Conservation (phyloP, 2,888 invertebrate genomes). For the Willowsia nigromaculata region DNA sequence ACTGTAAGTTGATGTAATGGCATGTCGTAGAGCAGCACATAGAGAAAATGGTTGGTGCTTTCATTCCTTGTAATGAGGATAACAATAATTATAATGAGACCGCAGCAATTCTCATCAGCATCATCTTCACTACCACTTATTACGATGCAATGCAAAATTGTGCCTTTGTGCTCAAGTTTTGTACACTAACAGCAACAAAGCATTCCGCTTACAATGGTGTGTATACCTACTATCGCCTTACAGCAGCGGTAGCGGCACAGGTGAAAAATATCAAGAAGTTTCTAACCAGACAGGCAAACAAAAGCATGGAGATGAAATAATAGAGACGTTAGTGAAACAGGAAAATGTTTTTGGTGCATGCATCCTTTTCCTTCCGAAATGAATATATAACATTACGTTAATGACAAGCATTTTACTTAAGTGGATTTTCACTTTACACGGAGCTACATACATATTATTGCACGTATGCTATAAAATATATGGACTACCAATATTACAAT, state of each 20-base stretch:
- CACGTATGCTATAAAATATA: no score
- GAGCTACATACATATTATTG: background rate
- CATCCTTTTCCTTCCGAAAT: background rate
- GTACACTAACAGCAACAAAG: background rate
- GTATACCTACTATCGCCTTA: no score
- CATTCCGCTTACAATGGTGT: no score
- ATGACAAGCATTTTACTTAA: slow-evolving; percentile 57
- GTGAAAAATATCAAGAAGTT: background rate
- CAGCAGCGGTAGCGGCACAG: background rate
- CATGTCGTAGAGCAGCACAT: slow-evolving; percentile 2
- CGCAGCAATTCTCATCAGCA: slow-evolving; percentile 28
- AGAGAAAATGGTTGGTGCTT: slow-evolving; percentile 51
- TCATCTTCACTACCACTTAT: slow-evolving; percentile 30
- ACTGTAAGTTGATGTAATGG: background rate
- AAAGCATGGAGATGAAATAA: slow-evolving; percentile 28
- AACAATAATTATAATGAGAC: slow-evolving; percentile 60
- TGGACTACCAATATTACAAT: no score
- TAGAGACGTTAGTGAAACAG: slow-evolving; percentile 13
- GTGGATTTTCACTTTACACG: background rate
- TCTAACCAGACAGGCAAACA: background rate
- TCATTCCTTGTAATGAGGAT: slow-evolving; percentile 26
- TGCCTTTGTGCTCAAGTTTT: background rate
- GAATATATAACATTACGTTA: slow-evolving; percentile 52
- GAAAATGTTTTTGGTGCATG: background rate
- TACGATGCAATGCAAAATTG: background rate